Evolutionary conservation across 2,797 vertebrate species (phyloP), one percentile per base, ranked within the genome.

Genomic region (Parotocinclus haroldoi): DNA sequence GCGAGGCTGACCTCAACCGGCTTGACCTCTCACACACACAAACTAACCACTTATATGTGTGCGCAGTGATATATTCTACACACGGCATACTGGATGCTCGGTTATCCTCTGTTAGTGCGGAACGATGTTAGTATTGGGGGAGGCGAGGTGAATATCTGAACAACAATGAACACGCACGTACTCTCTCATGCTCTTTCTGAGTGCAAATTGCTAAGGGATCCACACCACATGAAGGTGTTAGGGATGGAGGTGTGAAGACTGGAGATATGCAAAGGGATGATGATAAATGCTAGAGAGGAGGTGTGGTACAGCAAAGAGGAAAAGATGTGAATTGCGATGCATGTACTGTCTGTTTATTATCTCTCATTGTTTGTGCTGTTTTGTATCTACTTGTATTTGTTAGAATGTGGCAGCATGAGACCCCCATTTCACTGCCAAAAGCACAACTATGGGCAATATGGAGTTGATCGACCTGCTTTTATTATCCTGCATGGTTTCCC

Each of bases 201-300:
- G 75, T 77, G 78, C 56, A 79, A 79, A 79, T 75, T 79, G 75
- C 75, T 77, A 36, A 69, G 73, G 75, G 78, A 79, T 69, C 44
- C 72, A 36, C 51, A 19, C 57, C 16, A 52, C 53, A 63, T 62
- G 54, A 52, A 73, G 52, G 71, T 64, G 63, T 62, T 44, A 39
- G 53, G 52, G 71, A 59, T 38, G 53, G 66, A 69, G 57, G 78
- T 77, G 73, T 75, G 75, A 77, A 71, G 69, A 66, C 40, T 14
- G 39, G 44, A 68, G 53, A 65, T 45, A 60, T 19, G 19, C 14
- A 38, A 38, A 63, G 68, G 61, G 66, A 71, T 62, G 56, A 66
- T 73, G 68, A 66, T 71, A 73, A 73, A 71, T 73, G 67, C 46
- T 56, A 66, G 66, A 58, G 44, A 14, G 51, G 58, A 48, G 63